Evolutionary conservation across 2,113 vertebrate species (phyloP), one percentile per base, ranked within the genome.

Genomic region (Osmerus eperlanus): DNA sequence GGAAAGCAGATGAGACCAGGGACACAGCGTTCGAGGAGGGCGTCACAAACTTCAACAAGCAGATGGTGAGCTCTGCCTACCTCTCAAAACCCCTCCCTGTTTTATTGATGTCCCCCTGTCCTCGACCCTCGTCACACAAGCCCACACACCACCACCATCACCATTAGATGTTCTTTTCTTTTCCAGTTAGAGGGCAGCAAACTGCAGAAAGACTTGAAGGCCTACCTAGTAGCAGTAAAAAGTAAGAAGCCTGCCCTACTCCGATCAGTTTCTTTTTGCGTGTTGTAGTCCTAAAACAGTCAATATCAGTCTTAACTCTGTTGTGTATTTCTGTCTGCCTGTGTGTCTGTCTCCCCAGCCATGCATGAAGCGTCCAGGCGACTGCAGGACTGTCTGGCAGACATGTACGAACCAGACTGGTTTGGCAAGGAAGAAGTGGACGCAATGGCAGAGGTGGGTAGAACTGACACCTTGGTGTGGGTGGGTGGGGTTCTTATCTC

Each of bases 281-380:
- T 25, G 28, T 58, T 56, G 16, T 52, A 19, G 54, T 32, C 15
- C 23, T n/a, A 23, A 5, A 11, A 18, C n/a, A n/a, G n/a, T 56
- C 54, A 18, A n/a, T 52, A 11, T 28, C 1, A 47, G 15, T 21
- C 18, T 63, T 56, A 19, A 47, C 15, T 66, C 14, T 55, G 36
- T 15, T n/a, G 3, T 47, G 54, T 60, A 32, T 41, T 23, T 56
- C 21, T 66, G 28, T 59, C 11, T 59, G 78, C 87, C 23, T 69
- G 14, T 2, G 3, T 67, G 55, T 51, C 47, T 90, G 32, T 36
- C 82, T 66, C 58, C 69, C 0, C 89, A 99, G 97, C 95, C 11
- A 97, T 99, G 95, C 97, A 99, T 0, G 97, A 99, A 8, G 93
- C 96, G n/a, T 97, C 96, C 16, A 97, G 96, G 90, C 95, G 93